These are phyloP conservation scores for Cheilosia vernalis DNA, from an alignment of 2,888 invertebrate species.

Conservation along the genomic window DNA sequence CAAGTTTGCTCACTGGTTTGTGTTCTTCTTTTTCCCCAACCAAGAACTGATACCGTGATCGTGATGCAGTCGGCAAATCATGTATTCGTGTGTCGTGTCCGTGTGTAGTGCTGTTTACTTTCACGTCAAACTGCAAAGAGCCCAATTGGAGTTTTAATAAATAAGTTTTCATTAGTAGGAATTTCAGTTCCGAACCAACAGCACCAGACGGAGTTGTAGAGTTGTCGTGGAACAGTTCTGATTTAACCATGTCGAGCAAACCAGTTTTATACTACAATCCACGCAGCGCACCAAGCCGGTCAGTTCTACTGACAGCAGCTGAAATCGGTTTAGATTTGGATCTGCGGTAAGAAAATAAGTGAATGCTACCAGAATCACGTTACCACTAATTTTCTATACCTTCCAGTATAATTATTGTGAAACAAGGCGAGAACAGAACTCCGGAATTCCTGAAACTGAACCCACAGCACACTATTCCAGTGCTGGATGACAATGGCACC, in stretches of 20 bases:
- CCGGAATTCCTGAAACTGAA: constrained; percentile 84
- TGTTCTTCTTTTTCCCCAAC: neutral
- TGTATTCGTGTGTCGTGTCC: too few species aligned
- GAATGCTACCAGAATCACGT: neutral
- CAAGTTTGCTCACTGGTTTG: neutral
- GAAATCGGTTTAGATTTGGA: constrained; percentile 87
- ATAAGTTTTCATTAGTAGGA: neutral
- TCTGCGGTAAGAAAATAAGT: constrained; percentile 78
- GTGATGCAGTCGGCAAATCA: neutral
- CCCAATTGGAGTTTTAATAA: neutral
- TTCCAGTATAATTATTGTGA: constrained; percentile 80
- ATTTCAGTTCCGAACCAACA: neutral
- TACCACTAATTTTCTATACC: neutral
- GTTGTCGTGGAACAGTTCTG: neutral
- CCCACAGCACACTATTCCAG: constrained; percentile 84
- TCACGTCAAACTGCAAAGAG: too few species aligned
- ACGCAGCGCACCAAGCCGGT: constrained; percentile 87
- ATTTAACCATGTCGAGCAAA: constrained; percentile 78
- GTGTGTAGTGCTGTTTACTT: too few species aligned
- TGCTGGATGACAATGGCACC: constrained; percentile 81
- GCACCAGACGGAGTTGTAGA: neutral
- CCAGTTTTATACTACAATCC: constrained; percentile 86
- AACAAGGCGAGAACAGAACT: constrained; percentile 79
- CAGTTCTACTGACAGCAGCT: constrained; percentile 87
- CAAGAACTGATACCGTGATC: neutral